Percentiles rank a stretch among this genome's conserved stretches.
Conservation (phyloP, 1,140 invertebrate genomes). For the Drosophila tropicalis region DNA sequence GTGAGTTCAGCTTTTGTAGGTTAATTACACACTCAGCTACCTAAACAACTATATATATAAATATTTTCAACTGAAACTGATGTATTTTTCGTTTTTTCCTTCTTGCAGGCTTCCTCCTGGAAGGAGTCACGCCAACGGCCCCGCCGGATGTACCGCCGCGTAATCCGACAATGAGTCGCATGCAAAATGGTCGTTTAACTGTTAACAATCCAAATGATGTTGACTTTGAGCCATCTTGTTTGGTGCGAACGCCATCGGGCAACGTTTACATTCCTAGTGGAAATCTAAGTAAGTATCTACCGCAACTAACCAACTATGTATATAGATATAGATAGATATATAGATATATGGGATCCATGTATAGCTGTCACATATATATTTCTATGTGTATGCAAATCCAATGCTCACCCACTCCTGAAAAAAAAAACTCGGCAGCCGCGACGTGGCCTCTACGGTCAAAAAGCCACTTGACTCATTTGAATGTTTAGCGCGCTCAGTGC, state of each 20-base stretch:
- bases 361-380: constrained; percentile 44
- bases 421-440: background rate
- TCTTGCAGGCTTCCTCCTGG: constrained; percentile 91
- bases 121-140: constrained; percentile 89
- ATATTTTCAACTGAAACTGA: constrained; percentile 15
- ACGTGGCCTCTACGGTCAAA: constrained; percentile 37
- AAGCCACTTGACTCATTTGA: constrained; percentile 75
- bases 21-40: no score
- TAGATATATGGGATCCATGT: constrained; percentile 14
- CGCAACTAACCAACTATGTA: constrained; percentile 10
- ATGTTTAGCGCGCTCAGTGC: constrained; percentile 61
- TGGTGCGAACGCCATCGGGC: constrained; percentile 94
- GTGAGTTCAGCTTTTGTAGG: no score
- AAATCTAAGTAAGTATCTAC: constrained; percentile 85
- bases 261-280: constrained; percentile 96
- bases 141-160: constrained; percentile 94
- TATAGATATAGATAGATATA: constrained; percentile 14
- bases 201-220: constrained; percentile 88
- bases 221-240: constrained; percentile 95
- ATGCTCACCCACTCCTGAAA: background rate
- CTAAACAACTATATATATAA: no score
- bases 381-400: constrained; percentile 64
- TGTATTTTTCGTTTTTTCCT: constrained; percentile 17
- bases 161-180: constrained; percentile 93
- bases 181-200: constrained; percentile 90